Conservation (phyloP, 2,797 vertebrate genomes). For the Tapirus indicus region DNA sequence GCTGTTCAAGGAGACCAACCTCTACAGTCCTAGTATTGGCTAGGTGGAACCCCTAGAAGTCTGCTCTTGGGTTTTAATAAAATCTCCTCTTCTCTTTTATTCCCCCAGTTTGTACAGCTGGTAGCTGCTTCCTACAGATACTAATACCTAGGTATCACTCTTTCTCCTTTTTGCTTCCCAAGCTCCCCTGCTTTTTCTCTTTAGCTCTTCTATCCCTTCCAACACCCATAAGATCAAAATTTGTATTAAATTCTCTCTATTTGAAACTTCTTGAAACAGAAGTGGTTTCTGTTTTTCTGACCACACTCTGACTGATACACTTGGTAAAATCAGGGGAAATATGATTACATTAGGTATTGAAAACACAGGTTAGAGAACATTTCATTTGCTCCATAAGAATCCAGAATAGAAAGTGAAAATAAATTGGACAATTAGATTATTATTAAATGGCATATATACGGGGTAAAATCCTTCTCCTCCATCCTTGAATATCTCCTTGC, state of each 20-base stretch:
- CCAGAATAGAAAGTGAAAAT: constrained; percentile 2
- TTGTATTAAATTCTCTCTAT: neutral
- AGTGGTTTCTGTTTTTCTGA: constrained; percentile 18
- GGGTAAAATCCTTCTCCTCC: neutral
- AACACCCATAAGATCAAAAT: neutral
- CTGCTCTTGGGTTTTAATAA: neutral
- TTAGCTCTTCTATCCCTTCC: neutral
- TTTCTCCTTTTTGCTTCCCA: neutral
- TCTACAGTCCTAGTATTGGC: neutral
- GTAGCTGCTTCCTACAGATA: neutral
- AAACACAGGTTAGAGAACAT: neutral
- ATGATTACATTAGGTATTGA: neutral
- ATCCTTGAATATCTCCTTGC: neutral
- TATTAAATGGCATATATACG: neutral
- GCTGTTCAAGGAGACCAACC: neutral
- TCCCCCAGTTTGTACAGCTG: neutral
- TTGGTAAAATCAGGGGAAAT: constrained; percentile 11
- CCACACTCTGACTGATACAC: neutral
- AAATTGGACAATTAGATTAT: neutral
- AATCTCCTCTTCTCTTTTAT: neutral
- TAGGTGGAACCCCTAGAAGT: neutral
- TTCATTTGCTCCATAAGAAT: neutral
- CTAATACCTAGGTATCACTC: neutral
- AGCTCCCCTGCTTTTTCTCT: neutral
- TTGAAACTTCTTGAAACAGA: neutral